Conservation (phyloP, 1,140 invertebrate species). For the Whitmania pigra region DNA sequence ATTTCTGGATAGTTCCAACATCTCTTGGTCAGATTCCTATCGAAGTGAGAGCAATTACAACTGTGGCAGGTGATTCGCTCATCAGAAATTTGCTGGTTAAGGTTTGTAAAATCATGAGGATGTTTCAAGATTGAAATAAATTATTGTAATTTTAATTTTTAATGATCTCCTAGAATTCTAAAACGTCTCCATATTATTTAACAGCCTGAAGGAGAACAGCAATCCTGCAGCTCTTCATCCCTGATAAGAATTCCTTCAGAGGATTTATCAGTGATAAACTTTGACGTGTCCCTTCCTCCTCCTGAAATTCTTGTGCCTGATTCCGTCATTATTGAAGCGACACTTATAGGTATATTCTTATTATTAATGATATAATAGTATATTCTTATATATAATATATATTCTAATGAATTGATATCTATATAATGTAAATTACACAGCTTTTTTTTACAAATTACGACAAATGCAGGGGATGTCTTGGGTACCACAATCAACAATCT, state of each 20-base stretch:
- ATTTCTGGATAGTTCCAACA: slow-evolving; percentile 66
- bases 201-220: slow-evolving; percentile 60
- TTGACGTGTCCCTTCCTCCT: slow-evolving; percentile 57
- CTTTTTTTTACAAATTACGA: not conserved
- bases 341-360: slow-evolving; percentile 48
- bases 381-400: not conserved
- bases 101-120: slow-evolving; percentile 38
- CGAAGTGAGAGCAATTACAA: slow-evolving; percentile 57
- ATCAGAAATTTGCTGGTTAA: slow-evolving; percentile 59
- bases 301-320: slow-evolving; percentile 53
- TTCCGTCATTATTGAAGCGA: slow-evolving; percentile 60
- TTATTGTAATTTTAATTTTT: too few species aligned
- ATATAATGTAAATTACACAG: not conserved
- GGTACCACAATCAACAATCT: slow-evolving; percentile 39
- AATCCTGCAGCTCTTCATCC: slow-evolving; percentile 58
- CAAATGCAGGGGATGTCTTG: slow-evolving; percentile 42
- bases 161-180: not conserved
- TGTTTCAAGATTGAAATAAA: too few species aligned
- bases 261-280: slow-evolving; percentile 36
- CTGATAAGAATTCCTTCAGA: slow-evolving; percentile 46
- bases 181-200: slow-evolving; percentile 23
- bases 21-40: slow-evolving; percentile 60
- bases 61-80: slow-evolving; percentile 58
- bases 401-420: not conserved
- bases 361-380: not conserved